phyloP scores from a whole-genome alignment of 2,888 invertebrate species.

The Agriopis marginaria region DNA sequence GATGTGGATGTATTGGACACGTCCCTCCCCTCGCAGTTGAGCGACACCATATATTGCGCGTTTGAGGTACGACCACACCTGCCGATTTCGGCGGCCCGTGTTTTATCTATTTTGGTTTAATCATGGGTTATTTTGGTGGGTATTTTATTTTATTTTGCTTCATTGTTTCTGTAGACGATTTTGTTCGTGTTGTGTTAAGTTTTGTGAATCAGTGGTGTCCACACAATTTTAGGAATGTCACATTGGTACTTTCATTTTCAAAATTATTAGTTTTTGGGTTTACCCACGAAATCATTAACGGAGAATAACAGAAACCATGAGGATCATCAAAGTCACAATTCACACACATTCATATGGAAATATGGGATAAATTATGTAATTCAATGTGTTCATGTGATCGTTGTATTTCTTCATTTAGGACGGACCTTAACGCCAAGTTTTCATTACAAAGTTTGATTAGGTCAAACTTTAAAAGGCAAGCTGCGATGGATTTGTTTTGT shows the following conservation, averaged over 20 bases:
- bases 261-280: constrained; percentile 6
- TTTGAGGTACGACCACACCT: constrained; percentile 89
- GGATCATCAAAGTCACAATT: constrained; percentile 10
- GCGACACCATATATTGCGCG: constrained; percentile 89
- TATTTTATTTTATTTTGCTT: constrained; percentile 32
- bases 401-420: background rate
- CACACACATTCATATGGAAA: background rate
- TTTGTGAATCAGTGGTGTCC: background rate
- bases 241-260: constrained; percentile 10
- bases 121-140: constrained; percentile 42
- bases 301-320: background rate
- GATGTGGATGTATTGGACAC: constrained; percentile 91
- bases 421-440: too few relatives aligned
- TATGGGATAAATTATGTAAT: constrained; percentile 14
- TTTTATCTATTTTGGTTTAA: constrained; percentile 24
- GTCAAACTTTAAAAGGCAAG: too few relatives aligned
- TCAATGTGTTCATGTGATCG: constrained; percentile 20
- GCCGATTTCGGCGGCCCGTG: constrained; percentile 24
- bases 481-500: too few relatives aligned
- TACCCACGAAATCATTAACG: constrained; percentile 1
- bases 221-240: constrained; percentile 4
- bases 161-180: constrained; percentile 35
- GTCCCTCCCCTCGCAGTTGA: constrained; percentile 88
- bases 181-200: constrained; percentile 20
- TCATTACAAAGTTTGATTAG: too few relatives aligned